Evolutionary conservation across 2,113 vertebrate genomes (phyloP), one percentile per base, ranked within the genome.

Genomic region (Pan paniscus): DNA sequence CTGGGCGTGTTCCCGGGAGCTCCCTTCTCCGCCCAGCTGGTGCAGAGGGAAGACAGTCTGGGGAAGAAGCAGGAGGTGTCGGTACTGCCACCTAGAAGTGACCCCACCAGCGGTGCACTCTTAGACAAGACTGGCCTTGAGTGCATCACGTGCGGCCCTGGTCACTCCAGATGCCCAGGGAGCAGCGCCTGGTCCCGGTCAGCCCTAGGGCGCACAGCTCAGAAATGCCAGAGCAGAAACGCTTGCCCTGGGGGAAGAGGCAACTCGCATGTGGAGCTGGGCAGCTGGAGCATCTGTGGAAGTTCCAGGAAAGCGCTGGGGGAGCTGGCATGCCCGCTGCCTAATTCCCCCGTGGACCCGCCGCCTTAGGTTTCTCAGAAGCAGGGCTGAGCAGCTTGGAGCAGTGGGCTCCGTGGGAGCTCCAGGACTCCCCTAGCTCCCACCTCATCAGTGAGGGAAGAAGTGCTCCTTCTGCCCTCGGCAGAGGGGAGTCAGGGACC

Each of bases 1-100:
- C 40, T 9, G 2, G 12, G 57, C 0, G 18, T 0, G 0, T 59
- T 52, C 43, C 3, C 0, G 3, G 38, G 48, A 2, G 13, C 27
- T 14, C 23, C 57, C 72, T 13, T n/a, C 35, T 35, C 3, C 11
- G 6, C 48, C 52, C 43, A 55, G 6, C 12, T 0, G 18, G 20
- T 7, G 7, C 40, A 22, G 30, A 46, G 22, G 0, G 2, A 16
- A 90, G 73, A 57, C 5, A 13, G 22, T 8, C 16, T 1, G 10
- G 6, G 14, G 46, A 89, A 30, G 38, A 64, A 52, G n/a, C 68
- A 0, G 22, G 32, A 72, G 50, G n/a, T 10, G 0, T 23, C 20
- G 23, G 43, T 50, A 4, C 61, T 12, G 16, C 61, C 43, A 22
- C 32, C 72, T n/a, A 20, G 2, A 11, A n/a, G 5, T 5, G 35